Base-by-base conservation (phyloP, 2,113 vertebrate species). In the human region DNA sequence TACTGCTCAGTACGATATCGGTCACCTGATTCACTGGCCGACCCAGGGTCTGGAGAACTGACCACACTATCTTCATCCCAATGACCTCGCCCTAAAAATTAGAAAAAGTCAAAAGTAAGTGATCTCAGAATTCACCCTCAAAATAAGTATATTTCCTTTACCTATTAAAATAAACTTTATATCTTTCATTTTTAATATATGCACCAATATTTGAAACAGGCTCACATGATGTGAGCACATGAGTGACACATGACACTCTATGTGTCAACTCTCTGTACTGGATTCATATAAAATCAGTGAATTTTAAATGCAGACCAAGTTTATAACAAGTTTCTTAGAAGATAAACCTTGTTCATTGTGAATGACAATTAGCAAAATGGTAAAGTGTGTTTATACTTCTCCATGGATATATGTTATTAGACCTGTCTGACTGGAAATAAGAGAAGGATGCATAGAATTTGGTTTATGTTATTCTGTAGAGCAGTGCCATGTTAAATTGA, bases 51-150 rank as follows among this genome's bases (percentile, higher is more conserved):
- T 32, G 99, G 99, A 57, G 99, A 99, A 97, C 99, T 99, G 98
- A 99, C 99, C 2, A 98, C 98, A 40, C 99, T 99, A 81, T 99
- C 99, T 98, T 99, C 99, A 43, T 99, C 99, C 99, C 99, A 99
- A 89, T 99, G 99, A 97, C 98, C 99, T 98, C 99, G 99, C 75
- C 99, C 99, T 99, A 98, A 91, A 98, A 97, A 95, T 87, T n/a
- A 95, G 40, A 98, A 93, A 94, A 95, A 81, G 61, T 38, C 45
- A 76, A 95, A 81, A 82, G 89, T 95, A 64, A 94, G 45, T 79
- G 10, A 17, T 84, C 64, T 92, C 35, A 43, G 93, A 86, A 68
- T 83, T 89, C 66, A 95, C 45, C 45, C 50, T 40, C 79, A 32
- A 43, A 38, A 30, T 8, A 52, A 66, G 32, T 45, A 3, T 22